Evolutionary conservation across 2,797 vertebrate genomes (phyloP).

Genomic region (Mus minutoides): DNA sequence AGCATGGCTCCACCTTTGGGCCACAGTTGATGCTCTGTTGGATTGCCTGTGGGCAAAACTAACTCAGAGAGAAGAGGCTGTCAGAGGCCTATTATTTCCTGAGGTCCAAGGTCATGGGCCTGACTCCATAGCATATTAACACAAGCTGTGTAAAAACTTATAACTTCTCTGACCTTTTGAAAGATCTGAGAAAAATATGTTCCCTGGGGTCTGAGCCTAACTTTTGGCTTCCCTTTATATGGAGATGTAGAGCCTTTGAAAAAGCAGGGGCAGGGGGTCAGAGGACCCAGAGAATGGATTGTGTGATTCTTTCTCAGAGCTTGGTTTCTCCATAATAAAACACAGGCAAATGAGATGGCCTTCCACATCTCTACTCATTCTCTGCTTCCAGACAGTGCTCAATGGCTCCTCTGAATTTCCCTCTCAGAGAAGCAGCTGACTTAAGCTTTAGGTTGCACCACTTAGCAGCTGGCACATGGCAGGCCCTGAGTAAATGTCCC

Average conservation of each 20-base stretch:
- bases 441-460: constrained; percentile 68
- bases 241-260: not conserved
- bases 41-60: not conserved
- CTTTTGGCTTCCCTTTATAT: not conserved
- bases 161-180: not conserved
- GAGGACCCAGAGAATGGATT: not conserved
- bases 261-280: not conserved
- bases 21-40: not conserved
- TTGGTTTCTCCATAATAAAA: not conserved
- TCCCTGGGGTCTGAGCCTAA: not conserved
- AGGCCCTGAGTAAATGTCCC: constrained; percentile 68
- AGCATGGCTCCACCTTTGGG: not conserved
- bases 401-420: constrained; percentile 55
- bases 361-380: not conserved
- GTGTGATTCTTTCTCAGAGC: not conserved
- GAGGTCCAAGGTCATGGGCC: not conserved
- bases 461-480: constrained; percentile 59
- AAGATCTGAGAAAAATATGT: not conserved
- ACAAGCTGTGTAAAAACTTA: not conserved
- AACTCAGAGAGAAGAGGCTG: too few relatives aligned
- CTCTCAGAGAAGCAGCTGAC: constrained; percentile 50
- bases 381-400: constrained; percentile 40
- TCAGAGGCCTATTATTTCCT: not conserved
- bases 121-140: too few relatives aligned
- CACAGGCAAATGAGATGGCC: not conserved